These are phyloP conservation scores for Ornithorhynchus anatinus DNA, from an alignment of 2,113 vertebrate genomes.

Conservation along the genomic window DNA sequence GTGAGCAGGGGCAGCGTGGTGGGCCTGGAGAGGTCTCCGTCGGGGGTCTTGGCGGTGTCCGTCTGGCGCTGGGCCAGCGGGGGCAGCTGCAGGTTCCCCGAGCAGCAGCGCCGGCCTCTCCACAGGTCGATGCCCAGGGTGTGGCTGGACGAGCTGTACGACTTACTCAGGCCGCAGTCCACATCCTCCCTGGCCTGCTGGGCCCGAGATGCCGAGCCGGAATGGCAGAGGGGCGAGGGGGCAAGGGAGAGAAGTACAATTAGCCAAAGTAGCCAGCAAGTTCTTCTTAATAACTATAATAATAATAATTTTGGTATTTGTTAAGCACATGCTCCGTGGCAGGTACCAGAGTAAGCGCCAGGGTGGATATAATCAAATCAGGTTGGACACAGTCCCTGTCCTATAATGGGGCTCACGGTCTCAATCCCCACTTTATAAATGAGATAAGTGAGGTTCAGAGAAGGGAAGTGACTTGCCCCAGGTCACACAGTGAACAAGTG, in stretches of 20 bases:
- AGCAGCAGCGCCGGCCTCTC: constrained; percentile 85
- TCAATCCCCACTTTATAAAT: too few relatives aligned
- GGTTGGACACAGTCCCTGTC: too few relatives aligned
- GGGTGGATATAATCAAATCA: too few relatives aligned
- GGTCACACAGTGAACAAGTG: too few relatives aligned
- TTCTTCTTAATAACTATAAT: too few relatives aligned
- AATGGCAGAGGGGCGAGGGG: background rate
- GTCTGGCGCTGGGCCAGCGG: constrained; percentile 87
- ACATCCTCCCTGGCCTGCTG: constrained; percentile 82
- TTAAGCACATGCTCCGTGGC: too few relatives aligned
- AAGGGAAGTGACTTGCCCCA: too few relatives aligned
- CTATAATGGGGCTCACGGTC: too few relatives aligned
- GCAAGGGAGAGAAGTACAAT: background rate
- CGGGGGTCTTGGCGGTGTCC: constrained; percentile 80
- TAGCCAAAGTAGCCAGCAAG: too few relatives aligned
- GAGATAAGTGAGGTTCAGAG: too few relatives aligned
- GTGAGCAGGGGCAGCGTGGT: constrained; percentile 83
- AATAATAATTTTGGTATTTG: too few relatives aligned
- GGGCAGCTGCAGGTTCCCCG: constrained; percentile 88
- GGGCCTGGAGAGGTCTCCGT: constrained; percentile 82
- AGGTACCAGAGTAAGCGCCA: too few relatives aligned
- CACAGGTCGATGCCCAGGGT: constrained; percentile 86
- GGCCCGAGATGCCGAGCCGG: background rate
- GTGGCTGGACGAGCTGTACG: constrained; percentile 83
- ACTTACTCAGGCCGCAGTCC: constrained; percentile 83